Base-by-base conservation (phyloP, 2,888 invertebrate genomes). In the Hypomecis atomaria region DNA sequence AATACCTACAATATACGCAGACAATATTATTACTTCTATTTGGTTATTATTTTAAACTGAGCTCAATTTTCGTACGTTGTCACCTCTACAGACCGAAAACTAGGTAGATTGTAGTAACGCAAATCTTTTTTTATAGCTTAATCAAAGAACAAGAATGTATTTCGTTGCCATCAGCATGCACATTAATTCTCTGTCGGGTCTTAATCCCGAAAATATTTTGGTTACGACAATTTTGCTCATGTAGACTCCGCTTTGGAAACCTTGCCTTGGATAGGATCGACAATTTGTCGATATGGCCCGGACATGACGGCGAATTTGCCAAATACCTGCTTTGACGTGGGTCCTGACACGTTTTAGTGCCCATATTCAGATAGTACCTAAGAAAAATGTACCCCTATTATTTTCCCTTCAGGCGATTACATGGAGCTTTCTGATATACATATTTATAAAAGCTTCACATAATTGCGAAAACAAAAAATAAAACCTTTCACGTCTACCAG, bases 261-360 rank as follows among this genome's bases (percentile, higher is more conserved):
- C 37, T 42, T 8, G 8, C 11, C 42, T 23, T 37, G 42, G 44
- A 38, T 49, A 13, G 34, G 57, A 64, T 66, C 61, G 59, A 62
- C 66, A 60, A 65, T 62, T 66, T 62, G 58, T 62, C 65, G 59
- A 60, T 66, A 48, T 44, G 61, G 57, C 10, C 34, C 11, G 37
- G 52, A 65, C 57, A 57, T 60, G 57, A 64, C 55, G 52, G 37
- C 60, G 43, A 57, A 65, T 65, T 65, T 65, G 57, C 48, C 60
- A 57, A 65, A 65, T 65, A 65, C 60, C 57, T 57, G 53, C 48
- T 48, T 57, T 60, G 65, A 60, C 52, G 44, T 53, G 57, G 64
- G 64, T 64, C 49, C 40, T 44, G 44, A 45, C 53, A 54, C 11
- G 36, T 13, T 55, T 50, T 52, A 59, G 50, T 44, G 43, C 55